Evolutionary conservation across 2,113 vertebrate species (phyloP).

Genomic region (Labrus mixtus): DNA sequence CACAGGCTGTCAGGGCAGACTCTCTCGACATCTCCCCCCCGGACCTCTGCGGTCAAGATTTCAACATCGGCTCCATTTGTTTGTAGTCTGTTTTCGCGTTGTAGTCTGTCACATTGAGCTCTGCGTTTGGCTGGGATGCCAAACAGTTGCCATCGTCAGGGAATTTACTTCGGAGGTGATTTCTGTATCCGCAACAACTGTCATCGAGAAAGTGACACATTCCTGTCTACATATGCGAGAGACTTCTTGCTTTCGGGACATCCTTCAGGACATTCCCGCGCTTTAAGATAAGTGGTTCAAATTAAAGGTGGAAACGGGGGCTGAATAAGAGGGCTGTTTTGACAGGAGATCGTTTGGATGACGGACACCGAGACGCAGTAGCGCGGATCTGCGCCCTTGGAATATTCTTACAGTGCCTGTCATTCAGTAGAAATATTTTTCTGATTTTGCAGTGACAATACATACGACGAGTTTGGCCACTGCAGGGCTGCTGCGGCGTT

Average conservation of each 20-base stretch:
- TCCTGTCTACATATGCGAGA: background rate
- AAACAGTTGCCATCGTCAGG: slow-evolving; percentile 66
- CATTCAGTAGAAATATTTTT: slow-evolving; percentile 41
- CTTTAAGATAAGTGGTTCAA: slow-evolving; percentile 37
- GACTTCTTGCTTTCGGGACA: background rate
- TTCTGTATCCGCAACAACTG: slow-evolving; percentile 72
- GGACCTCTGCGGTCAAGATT: slow-evolving; percentile 57
- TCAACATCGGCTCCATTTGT: slow-evolving; percentile 18
- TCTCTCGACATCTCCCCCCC: slow-evolving; percentile 53
- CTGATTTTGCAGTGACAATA: slow-evolving; percentile 37
- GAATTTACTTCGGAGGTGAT: slow-evolving; percentile 80
- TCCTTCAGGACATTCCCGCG: slow-evolving; percentile 39
- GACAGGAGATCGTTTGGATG: slow-evolving; percentile 63
- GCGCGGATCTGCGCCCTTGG: slow-evolving; percentile 62
- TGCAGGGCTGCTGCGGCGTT: slow-evolving; percentile 74
- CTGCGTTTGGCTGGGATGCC: slow-evolving; percentile 68
- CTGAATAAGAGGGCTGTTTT: slow-evolving; percentile 55
- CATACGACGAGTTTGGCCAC: slow-evolving; percentile 58
- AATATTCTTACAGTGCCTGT: slow-evolving; percentile 62
- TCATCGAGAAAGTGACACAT: slow-evolving; percentile 57
- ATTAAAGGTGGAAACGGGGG: slow-evolving; percentile 51
- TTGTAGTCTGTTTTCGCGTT: slow-evolving; percentile 20
- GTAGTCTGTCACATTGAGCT: slow-evolving; percentile 14
- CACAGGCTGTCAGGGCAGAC: slow-evolving; percentile 64
- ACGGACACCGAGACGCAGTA: slow-evolving; percentile 55